Conservation (phyloP, 1,140 invertebrate species). For the Amyelois transitella region DNA sequence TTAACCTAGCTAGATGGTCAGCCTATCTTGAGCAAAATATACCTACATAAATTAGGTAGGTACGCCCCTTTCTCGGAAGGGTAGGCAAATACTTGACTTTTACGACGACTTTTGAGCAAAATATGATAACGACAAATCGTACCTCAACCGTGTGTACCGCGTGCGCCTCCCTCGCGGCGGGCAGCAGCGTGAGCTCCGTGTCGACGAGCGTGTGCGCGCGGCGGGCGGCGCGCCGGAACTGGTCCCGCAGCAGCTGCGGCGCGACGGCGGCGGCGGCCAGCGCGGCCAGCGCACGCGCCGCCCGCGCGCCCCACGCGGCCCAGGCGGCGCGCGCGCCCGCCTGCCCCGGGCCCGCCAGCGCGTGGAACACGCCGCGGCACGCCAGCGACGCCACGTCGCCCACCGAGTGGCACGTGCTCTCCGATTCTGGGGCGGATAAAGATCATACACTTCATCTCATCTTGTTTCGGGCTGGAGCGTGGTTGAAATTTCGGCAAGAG, state of each 20-base stretch:
- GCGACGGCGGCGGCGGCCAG: constrained; percentile 19
- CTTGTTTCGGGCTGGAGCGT: neutral
- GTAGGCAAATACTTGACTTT: no score
- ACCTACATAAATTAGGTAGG: no score
- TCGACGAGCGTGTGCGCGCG: neutral
- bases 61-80: no score
- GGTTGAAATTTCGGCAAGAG: neutral
- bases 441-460: neutral
- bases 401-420: neutral
- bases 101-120: neutral
- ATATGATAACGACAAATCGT: neutral
- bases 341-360: constrained; percentile 11
- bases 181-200: constrained; percentile 7
- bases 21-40: no score
- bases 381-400: constrained; percentile 16
- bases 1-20: no score
- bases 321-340: neutral
- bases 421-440: neutral
- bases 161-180: constrained; percentile 11
- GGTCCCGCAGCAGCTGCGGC: neutral
- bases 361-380: constrained; percentile 23
- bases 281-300: constrained; percentile 8
- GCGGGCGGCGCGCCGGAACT: neutral
- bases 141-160: neutral
- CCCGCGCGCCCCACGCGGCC: neutral